A percentile compares a stretch with the other conserved stretches of the same genome.
phyloP scores from a whole-genome alignment of 2,113 vertebrate genomes.

The Stegostoma tigrinum region DNA sequence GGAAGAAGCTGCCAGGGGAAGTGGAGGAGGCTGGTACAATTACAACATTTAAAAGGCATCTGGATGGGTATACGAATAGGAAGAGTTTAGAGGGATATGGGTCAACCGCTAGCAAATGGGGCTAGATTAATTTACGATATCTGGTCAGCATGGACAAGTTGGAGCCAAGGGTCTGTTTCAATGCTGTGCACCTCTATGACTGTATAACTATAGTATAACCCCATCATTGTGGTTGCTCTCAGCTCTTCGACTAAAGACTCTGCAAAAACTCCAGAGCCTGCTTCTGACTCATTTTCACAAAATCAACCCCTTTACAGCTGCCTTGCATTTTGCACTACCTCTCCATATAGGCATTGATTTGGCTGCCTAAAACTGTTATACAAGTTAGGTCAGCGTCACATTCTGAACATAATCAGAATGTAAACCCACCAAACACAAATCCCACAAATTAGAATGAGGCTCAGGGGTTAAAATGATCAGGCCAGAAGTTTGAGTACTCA shows the following conservation, averaged over 20 bases:
- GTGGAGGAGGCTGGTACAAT: too few species aligned
- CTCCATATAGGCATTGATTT: neutral
- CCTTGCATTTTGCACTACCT: neutral
- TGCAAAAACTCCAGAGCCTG: neutral
- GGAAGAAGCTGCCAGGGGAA: too few species aligned
- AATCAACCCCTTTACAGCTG: neutral
- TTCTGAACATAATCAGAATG: too few species aligned
- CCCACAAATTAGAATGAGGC: neutral
- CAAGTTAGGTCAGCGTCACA: neutral
- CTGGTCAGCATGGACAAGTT: too few species aligned
- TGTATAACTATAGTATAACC: too few species aligned
- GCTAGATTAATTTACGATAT: too few species aligned
- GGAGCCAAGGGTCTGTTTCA: too few species aligned
- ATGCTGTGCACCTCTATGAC: too few species aligned
- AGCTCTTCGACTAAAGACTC: neutral
- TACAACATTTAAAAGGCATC: too few species aligned
- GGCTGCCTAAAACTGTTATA: neutral
- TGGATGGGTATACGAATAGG: too few species aligned
- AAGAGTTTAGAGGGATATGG: too few species aligned
- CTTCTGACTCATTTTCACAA: neutral
- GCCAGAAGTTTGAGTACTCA: neutral
- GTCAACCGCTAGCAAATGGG: too few species aligned
- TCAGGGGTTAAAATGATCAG: neutral
- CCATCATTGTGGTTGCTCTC: neutral
- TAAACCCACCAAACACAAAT: neutral